A percentile compares a stretch with the other conserved stretches of the same genome.
phyloP scores from a whole-genome alignment of 2,113 vertebrate species.

The Mesocricetus auratus region DNA sequence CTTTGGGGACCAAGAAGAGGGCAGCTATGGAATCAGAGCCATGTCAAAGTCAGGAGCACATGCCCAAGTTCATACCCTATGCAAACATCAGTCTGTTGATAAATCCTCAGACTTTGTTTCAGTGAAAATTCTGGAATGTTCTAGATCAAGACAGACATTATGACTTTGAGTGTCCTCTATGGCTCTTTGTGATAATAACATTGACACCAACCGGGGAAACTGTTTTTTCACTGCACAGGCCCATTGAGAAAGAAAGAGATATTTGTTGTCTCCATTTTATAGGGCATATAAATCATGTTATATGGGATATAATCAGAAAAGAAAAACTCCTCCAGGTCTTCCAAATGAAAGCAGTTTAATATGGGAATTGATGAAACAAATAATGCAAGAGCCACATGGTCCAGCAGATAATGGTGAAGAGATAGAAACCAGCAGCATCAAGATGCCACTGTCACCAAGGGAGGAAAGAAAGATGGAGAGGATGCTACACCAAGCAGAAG shows the following conservation, averaged over 20 bases:
- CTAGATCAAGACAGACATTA: neutral
- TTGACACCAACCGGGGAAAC: neutral
- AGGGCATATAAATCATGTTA: neutral
- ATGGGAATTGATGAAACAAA: neutral
- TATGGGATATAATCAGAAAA: neutral
- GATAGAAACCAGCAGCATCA: neutral
- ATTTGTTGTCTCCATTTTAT: neutral
- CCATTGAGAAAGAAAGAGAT: neutral
- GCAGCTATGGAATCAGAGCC: neutral
- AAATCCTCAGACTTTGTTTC: neutral
- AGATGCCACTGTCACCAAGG: neutral
- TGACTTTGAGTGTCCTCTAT: neutral
- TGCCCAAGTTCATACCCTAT: neutral
- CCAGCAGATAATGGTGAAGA: neutral
- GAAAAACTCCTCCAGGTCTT: neutral
- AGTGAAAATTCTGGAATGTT: neutral
- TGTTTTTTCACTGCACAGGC: neutral
- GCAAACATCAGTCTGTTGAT: neutral
- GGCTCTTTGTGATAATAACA: neutral
- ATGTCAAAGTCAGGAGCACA: too few relatives aligned
- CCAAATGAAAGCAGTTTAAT: neutral
- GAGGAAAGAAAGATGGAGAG: neutral
- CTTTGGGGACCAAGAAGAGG: fast-evolving
- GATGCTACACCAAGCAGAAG: neutral
- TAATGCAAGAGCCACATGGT: neutral